Evolutionary conservation across 2,888 invertebrate genomes (phyloP).

Genomic region (Phaedon cochleariae): DNA sequence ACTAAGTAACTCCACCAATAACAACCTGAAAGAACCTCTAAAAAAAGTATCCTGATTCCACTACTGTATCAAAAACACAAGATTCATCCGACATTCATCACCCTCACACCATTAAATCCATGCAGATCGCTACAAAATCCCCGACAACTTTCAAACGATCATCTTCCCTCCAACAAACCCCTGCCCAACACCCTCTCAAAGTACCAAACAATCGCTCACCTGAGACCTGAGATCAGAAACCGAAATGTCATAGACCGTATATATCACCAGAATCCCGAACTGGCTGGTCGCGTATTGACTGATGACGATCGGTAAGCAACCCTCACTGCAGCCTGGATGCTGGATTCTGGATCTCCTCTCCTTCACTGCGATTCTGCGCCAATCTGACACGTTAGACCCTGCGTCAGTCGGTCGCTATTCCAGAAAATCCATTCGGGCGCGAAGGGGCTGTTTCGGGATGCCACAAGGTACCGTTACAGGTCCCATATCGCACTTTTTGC

Average conservation of each 20-base stretch:
- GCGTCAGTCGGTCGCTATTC: not conserved
- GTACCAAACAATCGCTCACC: slow-evolving; percentile 26
- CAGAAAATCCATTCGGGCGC: not conserved
- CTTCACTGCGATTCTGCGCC: slow-evolving; percentile 45
- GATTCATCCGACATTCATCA: too few species aligned
- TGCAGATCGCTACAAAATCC: too few species aligned
- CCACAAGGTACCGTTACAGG: not conserved
- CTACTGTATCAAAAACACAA: too few species aligned
- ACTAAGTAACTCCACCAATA: too few species aligned
- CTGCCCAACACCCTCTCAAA: not conserved
- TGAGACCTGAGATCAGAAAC: slow-evolving; percentile 35
- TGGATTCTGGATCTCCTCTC: slow-evolving; percentile 45
- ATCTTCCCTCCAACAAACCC: not conserved
- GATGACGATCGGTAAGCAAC: slow-evolving; percentile 52
- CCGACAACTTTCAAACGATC: too few species aligned
- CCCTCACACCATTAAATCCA: too few species aligned
- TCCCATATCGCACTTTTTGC: not conserved
- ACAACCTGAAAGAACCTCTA: too few species aligned
- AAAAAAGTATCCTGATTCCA: too few species aligned
- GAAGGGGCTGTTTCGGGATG: too few species aligned
- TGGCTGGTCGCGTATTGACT: slow-evolving; percentile 37
- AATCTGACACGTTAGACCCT: slow-evolving; percentile 1
- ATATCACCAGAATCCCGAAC: not conserved
- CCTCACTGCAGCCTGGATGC: slow-evolving; percentile 56
- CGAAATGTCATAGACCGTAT: slow-evolving; percentile 24